Base-by-base conservation (phyloP, 2,888 invertebrate genomes). In the Thymelicus acteon region DNA sequence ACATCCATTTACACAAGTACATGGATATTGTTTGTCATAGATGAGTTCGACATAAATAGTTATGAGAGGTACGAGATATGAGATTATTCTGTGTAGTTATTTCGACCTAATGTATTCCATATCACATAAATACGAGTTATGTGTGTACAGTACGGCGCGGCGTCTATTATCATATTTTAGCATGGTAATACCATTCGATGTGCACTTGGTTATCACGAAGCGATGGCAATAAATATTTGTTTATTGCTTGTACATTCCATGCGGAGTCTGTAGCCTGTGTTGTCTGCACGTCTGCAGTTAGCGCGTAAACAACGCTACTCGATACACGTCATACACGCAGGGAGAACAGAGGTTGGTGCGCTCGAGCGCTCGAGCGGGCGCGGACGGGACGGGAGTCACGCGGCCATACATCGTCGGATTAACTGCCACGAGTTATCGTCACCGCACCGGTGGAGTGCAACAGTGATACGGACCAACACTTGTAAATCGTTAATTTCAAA, bases 141-240 rank as follows among this genome's bases (percentile, higher is more conserved):
- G 44, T 40, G 40, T 4, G 4, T 44, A 44, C 8, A 44, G 44
- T 8, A 44, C n/a, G n/a, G n/a, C n/a, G n/a, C 12, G 44, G 44
- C 44, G 40, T 40, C 40, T 44, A 44, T 12, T n/a, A 48, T 48
- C 13, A 48, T 48, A n/a, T 6, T 48, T 6, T 13, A 48, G 48
- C 48, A 48, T n/a, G 13, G 48, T 48, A 48, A 48, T 48, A 48
- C n/a, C n/a, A 12, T 48, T 48, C n/a, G 48, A 13, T n/a, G n/a
- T 48, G 48, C 48, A 6, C n/a, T n/a, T 1, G n/a, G 48, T 48
- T 48, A 48, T 48, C n/a, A 6, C n/a, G 13, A 48, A 48, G n/a
- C 48, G 48, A 48, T 48, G 48, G n/a, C n/a, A 48, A 48, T 48
- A 48, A 48, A 48, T 48, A 48, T n/a, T 48, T 48, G 48, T 48